These are phyloP conservation scores for Eupithecia dodoneata DNA, from an alignment of 2,888 invertebrate genomes.

Conservation along the genomic window DNA sequence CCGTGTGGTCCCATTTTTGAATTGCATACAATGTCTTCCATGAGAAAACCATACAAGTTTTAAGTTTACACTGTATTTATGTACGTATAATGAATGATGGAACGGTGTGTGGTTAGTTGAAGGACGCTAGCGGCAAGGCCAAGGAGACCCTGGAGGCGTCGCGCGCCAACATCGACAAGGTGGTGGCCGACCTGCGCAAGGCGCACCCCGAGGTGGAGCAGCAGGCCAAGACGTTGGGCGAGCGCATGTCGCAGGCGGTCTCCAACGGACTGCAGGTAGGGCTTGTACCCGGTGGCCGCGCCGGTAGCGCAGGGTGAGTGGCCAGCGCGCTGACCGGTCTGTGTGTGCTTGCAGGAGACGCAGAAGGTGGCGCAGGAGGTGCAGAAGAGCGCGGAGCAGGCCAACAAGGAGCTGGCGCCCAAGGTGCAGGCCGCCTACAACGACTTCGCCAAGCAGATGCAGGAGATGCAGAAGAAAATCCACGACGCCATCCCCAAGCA, in stretches of 20 bases:
- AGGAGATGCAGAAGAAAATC: slow-evolving; percentile 70
- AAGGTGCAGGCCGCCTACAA: slow-evolving; percentile 73
- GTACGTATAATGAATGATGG: not conserved
- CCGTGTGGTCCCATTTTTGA: too few relatives aligned
- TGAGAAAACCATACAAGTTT: too few relatives aligned
- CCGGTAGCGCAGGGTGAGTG: too few relatives aligned
- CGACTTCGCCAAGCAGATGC: slow-evolving; percentile 67
- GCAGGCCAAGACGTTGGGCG: slow-evolving; percentile 62
- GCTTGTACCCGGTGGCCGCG: too few relatives aligned
- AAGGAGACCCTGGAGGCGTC: slow-evolving; percentile 69
- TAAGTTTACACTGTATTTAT: too few relatives aligned
- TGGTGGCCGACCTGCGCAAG: slow-evolving; percentile 67
- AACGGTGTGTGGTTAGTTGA: slow-evolving; percentile 51
- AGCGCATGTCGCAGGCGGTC: slow-evolving; percentile 61
- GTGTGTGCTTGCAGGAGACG: slow-evolving; percentile 53
- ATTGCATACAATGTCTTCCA: too few relatives aligned
- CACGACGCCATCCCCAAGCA: slow-evolving; percentile 70
- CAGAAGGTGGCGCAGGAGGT: slow-evolving; percentile 73
- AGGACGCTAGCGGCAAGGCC: slow-evolving; percentile 72
- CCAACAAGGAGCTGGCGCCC: slow-evolving; percentile 73
- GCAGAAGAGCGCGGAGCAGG: slow-evolving; percentile 62
- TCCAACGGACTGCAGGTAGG: slow-evolving; percentile 61
- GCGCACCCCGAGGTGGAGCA: slow-evolving; percentile 75
- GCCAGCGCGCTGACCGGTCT: too few relatives aligned
- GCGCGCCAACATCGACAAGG: slow-evolving; percentile 60